These are phyloP conservation scores for Labeo rohita DNA, from an alignment of 2,113 vertebrate species.

Conservation along the genomic window DNA sequence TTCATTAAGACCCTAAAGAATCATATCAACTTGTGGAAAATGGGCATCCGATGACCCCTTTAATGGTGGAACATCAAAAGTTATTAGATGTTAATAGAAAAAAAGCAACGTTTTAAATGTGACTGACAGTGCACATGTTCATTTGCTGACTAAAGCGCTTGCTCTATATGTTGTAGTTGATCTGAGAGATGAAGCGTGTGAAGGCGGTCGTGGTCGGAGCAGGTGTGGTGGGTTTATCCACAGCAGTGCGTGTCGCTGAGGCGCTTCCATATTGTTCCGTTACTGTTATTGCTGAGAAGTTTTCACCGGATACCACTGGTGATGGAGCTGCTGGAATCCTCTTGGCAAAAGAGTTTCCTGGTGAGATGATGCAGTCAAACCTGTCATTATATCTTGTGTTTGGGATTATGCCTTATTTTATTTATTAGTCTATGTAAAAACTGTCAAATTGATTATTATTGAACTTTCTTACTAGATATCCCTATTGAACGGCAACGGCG, in stretches of 20 bases:
- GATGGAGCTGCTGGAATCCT: conserved; percentile 91
- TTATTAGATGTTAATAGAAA: too few species aligned
- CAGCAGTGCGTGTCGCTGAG: conserved; percentile 80
- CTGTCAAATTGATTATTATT: not conserved
- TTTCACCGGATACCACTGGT: conserved; percentile 87
- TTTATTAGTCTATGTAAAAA: not conserved
- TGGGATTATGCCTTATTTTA: not conserved
- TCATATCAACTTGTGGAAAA: too few species aligned
- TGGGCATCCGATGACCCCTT: too few species aligned
- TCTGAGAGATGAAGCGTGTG: conserved; percentile 58
- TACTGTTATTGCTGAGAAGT: conserved; percentile 82
- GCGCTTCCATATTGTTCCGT: conserved; percentile 77
- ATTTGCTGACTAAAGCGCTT: not conserved
- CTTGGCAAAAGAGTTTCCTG: conserved; percentile 78
- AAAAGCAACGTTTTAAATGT: too few species aligned
- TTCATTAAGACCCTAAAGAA: too few species aligned
- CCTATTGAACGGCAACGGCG: conserved; percentile 75
- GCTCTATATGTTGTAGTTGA: not conserved
- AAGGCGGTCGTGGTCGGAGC: conserved; percentile 84
- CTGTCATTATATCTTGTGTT: not conserved
- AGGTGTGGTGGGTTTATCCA: conserved; percentile 87
- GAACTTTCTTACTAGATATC: conserved; percentile 70
- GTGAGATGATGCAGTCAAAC: conserved; percentile 65
- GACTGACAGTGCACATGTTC: too few species aligned
- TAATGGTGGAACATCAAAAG: not conserved